Evolutionary conservation across 2,797 vertebrate species (phyloP), one percentile per base, ranked within the genome.

Genomic region (Megalops cyprinoides): DNA sequence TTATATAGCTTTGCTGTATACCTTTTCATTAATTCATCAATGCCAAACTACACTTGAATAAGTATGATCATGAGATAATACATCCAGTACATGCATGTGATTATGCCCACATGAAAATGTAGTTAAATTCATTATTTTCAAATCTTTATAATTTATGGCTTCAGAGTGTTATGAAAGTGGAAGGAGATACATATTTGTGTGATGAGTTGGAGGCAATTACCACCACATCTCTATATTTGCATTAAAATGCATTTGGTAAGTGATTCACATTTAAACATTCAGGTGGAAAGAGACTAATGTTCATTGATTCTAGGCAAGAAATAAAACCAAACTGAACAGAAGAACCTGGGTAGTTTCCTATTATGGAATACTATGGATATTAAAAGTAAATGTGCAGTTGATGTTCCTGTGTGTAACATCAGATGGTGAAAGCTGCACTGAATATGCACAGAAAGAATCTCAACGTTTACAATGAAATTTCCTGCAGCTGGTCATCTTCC

Each of bases 181-280:
- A 42, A 0, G 18, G 18, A 69, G 39, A 37, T 39, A 69, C 65
- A 69, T 18, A 20, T 39, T 10, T 39, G 14, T 42, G 20, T 37
- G 15, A 18, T 69, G 34, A 37, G 42, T 34, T 20, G 65, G n/a
- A 44, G 44, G 44, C 20, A 6, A 67, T 67, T n/a, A n/a, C n/a
- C n/a, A n/a, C n/a, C n/a, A 39, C 2, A 20, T 37, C 15, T 67
- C 39, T 18, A 67, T 18, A 5, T 67, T 67, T 6, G 31, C n/a
- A 42, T 8, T 18, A 23, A 71, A 71, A 71, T 44, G 39, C n/a
- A 23, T 42, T 23, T 44, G 44, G 62, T 9, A 37, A 31, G 15
- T n/a, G 51, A 28, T 56, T 76, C 34, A 76, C 55, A 76, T 76
- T 56, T 76, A 76, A n/a, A 76, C 39, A 74, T 15, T 5, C 8